Evolutionary conservation across 2,888 invertebrate genomes (phyloP).

Genomic region (Athetis lepigone): DNA sequence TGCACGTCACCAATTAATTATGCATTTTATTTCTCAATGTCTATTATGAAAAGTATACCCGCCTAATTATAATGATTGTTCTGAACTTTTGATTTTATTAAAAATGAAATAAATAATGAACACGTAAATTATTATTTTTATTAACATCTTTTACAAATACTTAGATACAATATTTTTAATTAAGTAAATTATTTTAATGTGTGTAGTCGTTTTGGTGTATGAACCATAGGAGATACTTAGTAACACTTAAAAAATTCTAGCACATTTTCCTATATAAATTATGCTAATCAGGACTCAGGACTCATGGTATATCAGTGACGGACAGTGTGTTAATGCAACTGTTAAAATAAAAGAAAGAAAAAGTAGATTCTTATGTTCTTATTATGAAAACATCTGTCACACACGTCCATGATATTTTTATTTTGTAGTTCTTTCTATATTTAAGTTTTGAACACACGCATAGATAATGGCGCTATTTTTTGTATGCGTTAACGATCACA

Average conservation of each 20-base stretch:
- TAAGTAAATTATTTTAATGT: background rate
- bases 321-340: no score
- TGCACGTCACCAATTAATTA: background rate
- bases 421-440: no score
- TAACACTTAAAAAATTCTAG: no score
- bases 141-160: conserved; percentile 10
- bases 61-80: conserved; percentile 5
- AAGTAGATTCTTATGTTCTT: no score
- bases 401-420: no score
- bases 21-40: conserved; percentile 11
- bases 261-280: no score
- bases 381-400: no score
- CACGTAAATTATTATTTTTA: conserved; percentile 19
- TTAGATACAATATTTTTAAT: background rate
- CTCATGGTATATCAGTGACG: no score
- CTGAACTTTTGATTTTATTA: conserved; percentile 15
- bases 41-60: background rate
- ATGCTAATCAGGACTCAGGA: no score
- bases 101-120: conserved; percentile 22
- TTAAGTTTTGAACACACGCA: no score
- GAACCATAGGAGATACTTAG: background rate
- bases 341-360: no score
- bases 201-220: conserved; percentile 4
- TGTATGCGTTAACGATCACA: background rate
- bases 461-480: background rate